Base-by-base conservation (phyloP, 2,797 vertebrate genomes). In the Columba guinea region DNA sequence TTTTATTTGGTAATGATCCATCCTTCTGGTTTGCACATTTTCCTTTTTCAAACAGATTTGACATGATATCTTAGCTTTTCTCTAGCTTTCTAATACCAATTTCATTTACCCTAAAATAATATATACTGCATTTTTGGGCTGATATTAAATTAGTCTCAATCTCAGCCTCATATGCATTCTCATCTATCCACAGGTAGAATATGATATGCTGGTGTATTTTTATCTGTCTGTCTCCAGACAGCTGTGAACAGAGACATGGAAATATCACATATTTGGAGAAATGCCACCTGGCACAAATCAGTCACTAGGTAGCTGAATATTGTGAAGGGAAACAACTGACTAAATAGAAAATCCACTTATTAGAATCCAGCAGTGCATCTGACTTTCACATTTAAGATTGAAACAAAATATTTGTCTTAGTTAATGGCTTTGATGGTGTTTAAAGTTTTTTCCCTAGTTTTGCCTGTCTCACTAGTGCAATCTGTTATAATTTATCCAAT, bases 201-300 rank as follows among this genome's bases (percentile, higher is more conserved):
- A 95, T 18, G 39, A 90, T 85, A 97, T 89, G 52, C 51, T 89
- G 46, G 5, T 87, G 16, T 59, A 73, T 90, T 97, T 97, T 97
- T 95, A 97, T 96, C 91, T 97, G 22, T 94, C 89, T 91, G 86
- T 95, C 87, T 97, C 80, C 93, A 97, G 94, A 89, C 97, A 93
- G 46, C 87, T 96, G 88, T 75, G 94, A 97, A 96, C 52, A 97
- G 83, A 97, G 76, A 96, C 90, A 62, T 81, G 93, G 95, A 97
- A 97, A 97, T 97, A 96, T 46, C 44, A 74, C 63, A 70, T 59
- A 93, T 64, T 97, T 97, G 97, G 95, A 96, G 94, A 96, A 95
- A 94, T 92, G 93, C 92, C 96, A 96, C 39, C 69, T 98, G 97
- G 95, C 93, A 87, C 69, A 96, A 89, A 93, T 88, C 83, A 94